Evolutionary conservation across 2,888 invertebrate genomes (phyloP).

Genomic region (Tryphoninae sp.): DNA sequence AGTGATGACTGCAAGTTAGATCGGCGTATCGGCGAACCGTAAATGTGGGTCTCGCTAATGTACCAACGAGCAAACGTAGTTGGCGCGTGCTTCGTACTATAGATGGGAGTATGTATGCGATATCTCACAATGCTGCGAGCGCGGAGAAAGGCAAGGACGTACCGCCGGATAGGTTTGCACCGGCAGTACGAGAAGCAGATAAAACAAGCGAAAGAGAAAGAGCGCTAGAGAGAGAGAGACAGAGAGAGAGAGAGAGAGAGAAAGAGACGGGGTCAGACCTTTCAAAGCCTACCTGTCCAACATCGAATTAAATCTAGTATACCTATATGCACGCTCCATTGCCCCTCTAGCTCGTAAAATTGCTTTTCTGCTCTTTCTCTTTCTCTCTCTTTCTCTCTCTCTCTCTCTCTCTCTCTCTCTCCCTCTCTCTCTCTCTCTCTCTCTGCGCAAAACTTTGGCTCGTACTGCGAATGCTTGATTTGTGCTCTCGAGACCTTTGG

Average conservation of each 20-base stretch:
- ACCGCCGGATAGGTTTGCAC: slow-evolving; percentile 62
- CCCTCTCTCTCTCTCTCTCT: slow-evolving; percentile 2
- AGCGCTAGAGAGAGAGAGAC: neutral
- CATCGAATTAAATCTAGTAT: slow-evolving; percentile 37
- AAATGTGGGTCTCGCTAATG: slow-evolving; percentile 33
- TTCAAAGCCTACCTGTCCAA: slow-evolving; percentile 30
- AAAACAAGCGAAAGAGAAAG: slow-evolving; percentile 32
- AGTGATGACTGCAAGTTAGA: neutral
- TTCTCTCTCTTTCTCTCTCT: too few species aligned
- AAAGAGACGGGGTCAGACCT: slow-evolving; percentile 39
- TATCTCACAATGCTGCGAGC: slow-evolving; percentile 20
- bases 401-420: slow-evolving; percentile 18
- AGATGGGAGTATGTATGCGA: neutral
- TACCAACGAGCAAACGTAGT: slow-evolving; percentile 9
- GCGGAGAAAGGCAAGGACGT: slow-evolving; percentile 62
- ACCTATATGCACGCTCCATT: slow-evolving; percentile 8
- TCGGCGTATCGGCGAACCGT: slow-evolving; percentile 5
- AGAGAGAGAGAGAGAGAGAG: neutral
- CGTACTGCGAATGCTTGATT: slow-evolving; percentile 35
- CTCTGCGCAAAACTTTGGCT: slow-evolving; percentile 44
- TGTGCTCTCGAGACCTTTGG: slow-evolving; percentile 48
- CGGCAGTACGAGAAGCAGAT: slow-evolving; percentile 56
- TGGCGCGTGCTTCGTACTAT: slow-evolving; percentile 25
- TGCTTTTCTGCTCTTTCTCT: slow-evolving; percentile 28
- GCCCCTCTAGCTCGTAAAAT: slow-evolving; percentile 38